Evolutionary conservation across 2,797 vertebrate genomes (phyloP).

Genomic region (Hapalemur alaotrensis): DNA sequence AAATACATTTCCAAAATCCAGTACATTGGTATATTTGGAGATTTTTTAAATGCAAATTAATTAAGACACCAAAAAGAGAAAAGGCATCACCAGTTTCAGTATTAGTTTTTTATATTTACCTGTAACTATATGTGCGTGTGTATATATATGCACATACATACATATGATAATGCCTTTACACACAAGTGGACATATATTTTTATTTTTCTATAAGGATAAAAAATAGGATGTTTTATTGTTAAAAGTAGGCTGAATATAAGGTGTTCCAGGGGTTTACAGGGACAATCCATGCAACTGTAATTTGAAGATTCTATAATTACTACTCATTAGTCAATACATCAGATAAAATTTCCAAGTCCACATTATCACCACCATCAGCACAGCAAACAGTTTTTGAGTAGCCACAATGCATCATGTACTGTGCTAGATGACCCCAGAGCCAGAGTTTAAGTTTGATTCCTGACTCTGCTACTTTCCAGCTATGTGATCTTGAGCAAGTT

Average conservation of each 20-base stretch:
- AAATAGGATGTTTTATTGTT: background rate
- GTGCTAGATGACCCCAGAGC: background rate
- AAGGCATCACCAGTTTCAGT: slow-evolving; percentile 36
- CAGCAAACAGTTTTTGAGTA: background rate
- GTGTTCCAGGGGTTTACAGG: slow-evolving; percentile 44
- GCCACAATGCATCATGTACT: background rate
- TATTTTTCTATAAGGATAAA: background rate
- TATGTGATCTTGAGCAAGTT: background rate
- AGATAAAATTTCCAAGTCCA: background rate
- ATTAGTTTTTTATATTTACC: slow-evolving; percentile 54
- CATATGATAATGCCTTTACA: background rate
- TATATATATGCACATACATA: background rate
- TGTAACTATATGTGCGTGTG: background rate
- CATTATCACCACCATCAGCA: background rate
- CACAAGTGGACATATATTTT: background rate
- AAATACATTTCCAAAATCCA: slow-evolving; percentile 48
- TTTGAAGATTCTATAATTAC: background rate
- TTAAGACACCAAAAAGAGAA: slow-evolving; percentile 64
- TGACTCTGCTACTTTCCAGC: background rate
- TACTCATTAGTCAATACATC: background rate
- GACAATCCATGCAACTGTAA: slow-evolving; percentile 4
- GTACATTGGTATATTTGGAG: slow-evolving; percentile 44
- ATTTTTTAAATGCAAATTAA: slow-evolving; percentile 52
- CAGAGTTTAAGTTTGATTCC: background rate
- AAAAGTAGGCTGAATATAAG: slow-evolving; percentile 11